Conservation (phyloP, 1,140 invertebrate species). For the Meteorus sp. region DNA sequence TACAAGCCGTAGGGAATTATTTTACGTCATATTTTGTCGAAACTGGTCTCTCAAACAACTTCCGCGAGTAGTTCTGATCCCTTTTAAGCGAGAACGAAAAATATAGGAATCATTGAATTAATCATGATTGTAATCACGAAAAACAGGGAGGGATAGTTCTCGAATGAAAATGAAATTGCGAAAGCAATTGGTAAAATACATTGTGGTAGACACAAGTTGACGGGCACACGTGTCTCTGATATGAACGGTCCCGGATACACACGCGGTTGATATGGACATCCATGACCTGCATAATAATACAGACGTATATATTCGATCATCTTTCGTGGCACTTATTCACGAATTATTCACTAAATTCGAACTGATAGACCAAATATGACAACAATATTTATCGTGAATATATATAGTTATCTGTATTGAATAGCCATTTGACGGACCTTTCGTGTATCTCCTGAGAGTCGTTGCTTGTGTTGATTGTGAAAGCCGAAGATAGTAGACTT, state of each 20-base stretch:
- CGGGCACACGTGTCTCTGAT: conserved; percentile 17
- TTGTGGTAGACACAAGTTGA: not conserved
- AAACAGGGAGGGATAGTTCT: not conserved
- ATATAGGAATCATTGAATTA: too few relatives aligned
- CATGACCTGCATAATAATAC: conserved; percentile 17
- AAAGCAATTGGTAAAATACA: not conserved
- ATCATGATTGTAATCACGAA: too few relatives aligned
- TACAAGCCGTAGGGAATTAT: too few relatives aligned
- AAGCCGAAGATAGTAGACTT: not conserved
- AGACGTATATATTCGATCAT: conserved; percentile 2
- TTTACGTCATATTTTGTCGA: too few relatives aligned
- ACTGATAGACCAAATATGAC: not conserved
- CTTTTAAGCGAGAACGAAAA: too few relatives aligned
- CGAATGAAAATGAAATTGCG: not conserved
- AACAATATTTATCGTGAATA: not conserved
- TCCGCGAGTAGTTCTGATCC: too few relatives aligned
- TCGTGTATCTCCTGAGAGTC: not conserved
- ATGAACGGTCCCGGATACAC: conserved; percentile 24
- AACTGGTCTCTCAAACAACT: too few relatives aligned
- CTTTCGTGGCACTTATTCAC: not conserved
- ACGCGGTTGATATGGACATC: not conserved
- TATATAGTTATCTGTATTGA: not conserved
- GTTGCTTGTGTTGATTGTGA: not conserved
- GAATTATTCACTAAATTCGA: not conserved
- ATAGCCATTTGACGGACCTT: not conserved